These are phyloP conservation scores for Poicephalus meyeri DNA, from an alignment of 2,113 vertebrate species.

Conservation along the genomic window DNA sequence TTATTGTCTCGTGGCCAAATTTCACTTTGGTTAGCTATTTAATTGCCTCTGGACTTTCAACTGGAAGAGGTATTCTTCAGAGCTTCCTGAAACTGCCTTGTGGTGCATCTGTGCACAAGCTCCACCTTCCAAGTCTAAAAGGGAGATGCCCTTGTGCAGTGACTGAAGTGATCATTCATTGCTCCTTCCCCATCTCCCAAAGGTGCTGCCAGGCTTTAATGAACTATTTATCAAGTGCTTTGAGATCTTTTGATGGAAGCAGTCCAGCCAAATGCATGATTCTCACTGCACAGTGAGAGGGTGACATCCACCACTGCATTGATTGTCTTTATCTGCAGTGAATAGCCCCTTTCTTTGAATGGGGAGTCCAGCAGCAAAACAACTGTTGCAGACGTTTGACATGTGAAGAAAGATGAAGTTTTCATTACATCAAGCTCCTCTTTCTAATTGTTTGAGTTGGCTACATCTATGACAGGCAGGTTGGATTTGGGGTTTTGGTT, in stretches of 20 bases:
- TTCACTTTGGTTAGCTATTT: constrained; percentile 15
- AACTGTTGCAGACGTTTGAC: neutral
- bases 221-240: constrained; percentile 50
- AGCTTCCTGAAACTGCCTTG: constrained; percentile 12
- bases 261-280: neutral
- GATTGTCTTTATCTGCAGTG: neutral
- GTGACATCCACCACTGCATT: neutral
- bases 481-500: neutral
- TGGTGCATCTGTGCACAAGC: constrained; percentile 33
- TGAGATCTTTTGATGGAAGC: constrained; percentile 36
- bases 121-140: neutral
- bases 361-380: neutral
- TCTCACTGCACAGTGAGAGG: neutral
- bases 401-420: neutral
- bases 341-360: neutral
- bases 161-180: constrained; percentile 55
- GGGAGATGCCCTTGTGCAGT: constrained; percentile 56
- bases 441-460: neutral
- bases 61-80: constrained; percentile 4
- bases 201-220: constrained; percentile 33
- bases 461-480: neutral
- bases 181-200: constrained; percentile 29
- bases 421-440: neutral
- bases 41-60: constrained; percentile 3
- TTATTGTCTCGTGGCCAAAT: neutral